phyloP scores from a whole-genome alignment of 1,140 invertebrate genomes.

The Odontomachus brunneus region DNA sequence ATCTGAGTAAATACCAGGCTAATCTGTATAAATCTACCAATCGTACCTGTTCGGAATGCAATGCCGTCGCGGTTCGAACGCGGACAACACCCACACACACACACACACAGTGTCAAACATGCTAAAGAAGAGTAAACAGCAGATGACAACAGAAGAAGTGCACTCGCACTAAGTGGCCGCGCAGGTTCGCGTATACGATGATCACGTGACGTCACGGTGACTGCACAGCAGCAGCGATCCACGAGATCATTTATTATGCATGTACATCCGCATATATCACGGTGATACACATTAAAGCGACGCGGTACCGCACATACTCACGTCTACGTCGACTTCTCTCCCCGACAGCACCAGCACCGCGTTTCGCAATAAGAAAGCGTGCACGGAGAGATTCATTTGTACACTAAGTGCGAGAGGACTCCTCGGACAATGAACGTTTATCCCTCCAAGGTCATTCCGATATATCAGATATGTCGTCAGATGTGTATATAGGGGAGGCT shows the following conservation, averaged over 20 bases:
- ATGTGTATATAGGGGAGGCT: too few relatives aligned
- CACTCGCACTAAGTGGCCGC: conserved; percentile 22
- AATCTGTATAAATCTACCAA: background rate
- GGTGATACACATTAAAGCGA: conserved; percentile 57
- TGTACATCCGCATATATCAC: conserved; percentile 60
- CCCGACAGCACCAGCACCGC: conserved; percentile 4
- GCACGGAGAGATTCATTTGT: background rate
- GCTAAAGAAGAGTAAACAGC: too few relatives aligned
- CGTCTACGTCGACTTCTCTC: conserved; percentile 1
- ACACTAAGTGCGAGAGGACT: background rate
- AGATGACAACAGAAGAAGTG: conserved; percentile 25
- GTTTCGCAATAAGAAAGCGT: conserved; percentile 61
- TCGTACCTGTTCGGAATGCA: too few relatives aligned
- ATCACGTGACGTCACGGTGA: conserved; percentile 54
- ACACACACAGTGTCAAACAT: too few relatives aligned
- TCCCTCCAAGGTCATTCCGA: background rate
- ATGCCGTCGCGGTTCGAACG: too few relatives aligned
- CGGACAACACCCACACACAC: too few relatives aligned
- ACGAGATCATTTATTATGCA: conserved; percentile 59
- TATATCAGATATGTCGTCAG: too few relatives aligned
- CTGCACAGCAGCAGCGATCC: conserved; percentile 44
- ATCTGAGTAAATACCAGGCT: too few relatives aligned
- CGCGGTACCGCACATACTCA: background rate
- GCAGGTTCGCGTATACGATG: conserved; percentile 13
- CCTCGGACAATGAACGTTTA: background rate